These are phyloP conservation scores for Crotalus helleri DNA, from an alignment of 2,113 vertebrate genomes.

Conservation along the genomic window DNA sequence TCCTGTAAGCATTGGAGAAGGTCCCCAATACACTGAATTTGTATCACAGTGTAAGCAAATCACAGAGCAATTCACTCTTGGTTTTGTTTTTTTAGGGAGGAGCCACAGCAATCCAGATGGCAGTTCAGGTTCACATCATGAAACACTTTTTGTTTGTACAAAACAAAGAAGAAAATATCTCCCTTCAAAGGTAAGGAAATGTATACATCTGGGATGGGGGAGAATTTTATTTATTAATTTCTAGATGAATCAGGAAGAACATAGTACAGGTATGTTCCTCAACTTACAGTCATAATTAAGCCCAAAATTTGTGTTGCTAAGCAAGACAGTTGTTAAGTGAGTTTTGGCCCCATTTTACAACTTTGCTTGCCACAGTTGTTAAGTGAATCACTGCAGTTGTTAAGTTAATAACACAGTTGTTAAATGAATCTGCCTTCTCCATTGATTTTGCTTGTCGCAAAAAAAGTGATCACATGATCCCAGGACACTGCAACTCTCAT, in stretches of 20 bases:
- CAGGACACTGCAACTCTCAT: neutral
- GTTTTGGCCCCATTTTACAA: neutral
- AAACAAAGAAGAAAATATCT: constrained; percentile 40
- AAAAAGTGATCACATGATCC: neutral
- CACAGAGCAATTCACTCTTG: neutral
- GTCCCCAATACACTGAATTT: neutral
- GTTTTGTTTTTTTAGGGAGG: constrained; percentile 69
- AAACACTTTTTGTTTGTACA: constrained; percentile 76
- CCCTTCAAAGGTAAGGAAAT: constrained; percentile 69
- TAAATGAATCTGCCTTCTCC: neutral
- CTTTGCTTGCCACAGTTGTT: neutral
- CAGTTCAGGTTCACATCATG: constrained; percentile 79
- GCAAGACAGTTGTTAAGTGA: neutral
- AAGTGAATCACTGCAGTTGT: neutral
- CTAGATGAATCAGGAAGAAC: neutral
- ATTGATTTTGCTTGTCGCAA: neutral
- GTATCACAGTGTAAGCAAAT: neutral
- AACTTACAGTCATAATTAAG: neutral
- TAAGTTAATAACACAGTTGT: neutral
- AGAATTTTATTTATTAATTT: neutral
- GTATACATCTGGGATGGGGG: neutral
- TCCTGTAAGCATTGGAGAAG: neutral
- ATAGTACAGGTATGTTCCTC: neutral
- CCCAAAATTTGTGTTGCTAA: neutral
- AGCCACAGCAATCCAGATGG: constrained; percentile 75